Evolutionary conservation across 1,140 invertebrate species (phyloP).

Genomic region (Latrodectus geometricus): DNA sequence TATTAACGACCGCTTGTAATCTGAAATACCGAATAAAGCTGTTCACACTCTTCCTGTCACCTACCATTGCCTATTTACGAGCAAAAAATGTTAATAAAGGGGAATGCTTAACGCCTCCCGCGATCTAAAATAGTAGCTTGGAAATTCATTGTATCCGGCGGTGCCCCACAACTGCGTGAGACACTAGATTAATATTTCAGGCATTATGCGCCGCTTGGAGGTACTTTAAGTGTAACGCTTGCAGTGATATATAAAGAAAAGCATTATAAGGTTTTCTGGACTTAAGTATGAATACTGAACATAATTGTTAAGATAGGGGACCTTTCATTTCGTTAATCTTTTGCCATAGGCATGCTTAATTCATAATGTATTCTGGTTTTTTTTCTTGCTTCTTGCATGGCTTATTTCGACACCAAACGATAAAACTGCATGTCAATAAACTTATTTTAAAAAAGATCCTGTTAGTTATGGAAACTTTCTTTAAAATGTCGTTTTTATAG

Average conservation of each 20-base stretch:
- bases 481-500: too few relatives aligned
- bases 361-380: too few relatives aligned
- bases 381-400: too few relatives aligned
- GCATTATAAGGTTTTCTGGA: neutral
- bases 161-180: neutral
- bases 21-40: slow-evolving; percentile 37
- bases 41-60: slow-evolving; percentile 43
- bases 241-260: neutral
- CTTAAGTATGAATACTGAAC: neutral
- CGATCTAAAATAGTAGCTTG: slow-evolving; percentile 24
- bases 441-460: too few relatives aligned
- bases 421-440: too few relatives aligned
- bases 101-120: slow-evolving; percentile 8
- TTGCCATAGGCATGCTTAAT: too few relatives aligned
- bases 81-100: slow-evolving; percentile 53
- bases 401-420: too few relatives aligned
- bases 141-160: slow-evolving; percentile 18
- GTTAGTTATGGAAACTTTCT: too few relatives aligned
- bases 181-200: neutral
- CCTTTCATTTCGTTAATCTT: too few relatives aligned
- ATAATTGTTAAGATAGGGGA: too few relatives aligned
- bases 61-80: slow-evolving; percentile 36
- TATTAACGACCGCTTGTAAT: neutral
- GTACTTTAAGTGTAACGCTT: neutral
- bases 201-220: slow-evolving; percentile 8